Evolutionary conservation across 2,113 vertebrate genomes (phyloP).

Genomic region (Poeciliopsis retropinna): DNA sequence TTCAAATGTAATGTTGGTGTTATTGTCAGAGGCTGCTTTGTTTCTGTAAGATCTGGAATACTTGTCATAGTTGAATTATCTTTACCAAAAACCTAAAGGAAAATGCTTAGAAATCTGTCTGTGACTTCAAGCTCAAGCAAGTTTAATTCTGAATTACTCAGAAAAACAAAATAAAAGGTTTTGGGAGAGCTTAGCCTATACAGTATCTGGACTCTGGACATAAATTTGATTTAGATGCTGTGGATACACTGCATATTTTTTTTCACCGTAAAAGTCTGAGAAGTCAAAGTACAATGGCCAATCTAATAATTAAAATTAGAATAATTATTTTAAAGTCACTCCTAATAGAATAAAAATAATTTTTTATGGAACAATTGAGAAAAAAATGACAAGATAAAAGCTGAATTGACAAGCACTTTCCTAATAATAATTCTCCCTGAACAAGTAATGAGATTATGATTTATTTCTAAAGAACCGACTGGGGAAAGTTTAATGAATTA

Average conservation of each 20-base stretch:
- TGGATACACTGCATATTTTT: neutral
- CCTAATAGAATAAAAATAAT: neutral
- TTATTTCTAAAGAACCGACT: neutral
- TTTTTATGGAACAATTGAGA: neutral
- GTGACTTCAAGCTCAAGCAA: too few relatives aligned
- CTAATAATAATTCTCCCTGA: neutral
- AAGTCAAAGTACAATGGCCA: neutral
- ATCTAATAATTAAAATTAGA: too few relatives aligned
- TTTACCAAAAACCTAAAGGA: neutral
- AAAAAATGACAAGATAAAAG: neutral
- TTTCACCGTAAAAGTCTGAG: neutral
- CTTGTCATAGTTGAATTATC: neutral
- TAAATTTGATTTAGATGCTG: neutral
- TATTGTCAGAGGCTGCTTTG: neutral
- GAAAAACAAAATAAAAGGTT: neutral
- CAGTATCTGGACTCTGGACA: neutral
- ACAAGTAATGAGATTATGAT: neutral
- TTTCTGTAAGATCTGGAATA: too few relatives aligned
- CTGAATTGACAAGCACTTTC: neutral
- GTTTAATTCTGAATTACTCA: neutral
- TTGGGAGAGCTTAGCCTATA: neutral
- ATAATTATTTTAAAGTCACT: too few relatives aligned
- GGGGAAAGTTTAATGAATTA: neutral
- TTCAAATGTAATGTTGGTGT: neutral
- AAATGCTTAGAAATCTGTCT: neutral